A percentile compares a stretch with the other conserved stretches of the same genome.
phyloP scores from a whole-genome alignment of 1,140 invertebrate genomes.

The Drosophila subobscura region DNA sequence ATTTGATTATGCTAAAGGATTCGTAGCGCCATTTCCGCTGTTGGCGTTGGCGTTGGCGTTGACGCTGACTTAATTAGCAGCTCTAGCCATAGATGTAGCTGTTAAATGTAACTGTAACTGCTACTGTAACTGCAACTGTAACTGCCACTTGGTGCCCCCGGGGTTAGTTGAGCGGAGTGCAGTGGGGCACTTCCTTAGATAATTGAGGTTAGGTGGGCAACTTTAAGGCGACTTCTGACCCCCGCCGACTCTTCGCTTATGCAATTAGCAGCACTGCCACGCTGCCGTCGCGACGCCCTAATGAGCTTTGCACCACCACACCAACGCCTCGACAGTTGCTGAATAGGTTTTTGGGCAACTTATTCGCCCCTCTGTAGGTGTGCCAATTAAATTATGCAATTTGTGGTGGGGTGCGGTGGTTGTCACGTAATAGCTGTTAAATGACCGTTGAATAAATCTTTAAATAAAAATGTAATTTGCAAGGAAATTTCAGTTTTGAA shows the following conservation, averaged over 20 bases:
- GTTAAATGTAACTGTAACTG: conserved; percentile 12
- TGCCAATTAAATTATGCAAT: conserved; percentile 45
- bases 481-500: no score
- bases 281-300: conserved; percentile 29
- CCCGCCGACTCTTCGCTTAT: conserved; percentile 44
- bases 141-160: conserved; percentile 13
- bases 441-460: conserved; percentile 16
- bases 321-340: conserved; percentile 4
- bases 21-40: conserved; percentile 62
- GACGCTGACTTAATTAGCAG: conserved; percentile 74
- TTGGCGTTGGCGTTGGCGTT: conserved; percentile 60
- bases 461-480: no score
- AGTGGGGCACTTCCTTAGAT: conserved; percentile 25
- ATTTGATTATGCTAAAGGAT: conserved; percentile 75
- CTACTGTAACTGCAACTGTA: conserved; percentile 15
- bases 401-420: conserved; percentile 9
- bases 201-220: conserved; percentile 72
- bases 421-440: conserved; percentile 9
- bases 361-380: conserved; percentile 24
- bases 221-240: conserved; percentile 56
- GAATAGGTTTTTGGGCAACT: conserved; percentile 33
- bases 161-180: not conserved
- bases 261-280: conserved; percentile 23
- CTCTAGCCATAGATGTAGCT: no score
- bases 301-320: conserved; percentile 56